Evolutionary conservation across 37 sponge, comb jelly and placozoan genomes (phyloP).

Genomic region (Spongia lamella): DNA sequence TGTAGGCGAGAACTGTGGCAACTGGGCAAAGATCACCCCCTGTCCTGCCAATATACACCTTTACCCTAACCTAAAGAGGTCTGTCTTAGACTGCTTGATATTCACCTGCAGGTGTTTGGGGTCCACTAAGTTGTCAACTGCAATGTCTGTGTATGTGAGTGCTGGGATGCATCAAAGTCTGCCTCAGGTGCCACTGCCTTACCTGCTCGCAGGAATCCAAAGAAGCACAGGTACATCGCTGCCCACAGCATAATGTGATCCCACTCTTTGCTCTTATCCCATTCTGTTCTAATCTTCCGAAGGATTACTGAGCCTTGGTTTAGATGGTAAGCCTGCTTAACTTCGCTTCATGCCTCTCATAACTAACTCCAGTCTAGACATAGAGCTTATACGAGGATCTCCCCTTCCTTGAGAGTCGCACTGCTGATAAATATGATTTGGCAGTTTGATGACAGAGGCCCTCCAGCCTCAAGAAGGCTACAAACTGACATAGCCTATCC

Average conservation of each 20-base stretch:
- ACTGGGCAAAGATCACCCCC: conserved; percentile 9
- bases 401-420: conserved; percentile 19
- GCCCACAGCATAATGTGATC: too few relatives aligned
- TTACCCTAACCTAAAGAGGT: conserved; percentile 16
- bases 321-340: conserved; percentile 10
- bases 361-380: not conserved
- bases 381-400: conserved; percentile 1
- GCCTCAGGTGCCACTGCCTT: not conserved
- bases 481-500: conserved; percentile 16
- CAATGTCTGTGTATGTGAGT: not conserved
- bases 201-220: conserved; percentile 8
- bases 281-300: too few relatives aligned
- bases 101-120: not conserved
- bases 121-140: not conserved
- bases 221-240: too few relatives aligned
- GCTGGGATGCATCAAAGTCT: not conserved
- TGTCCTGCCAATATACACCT: not conserved
- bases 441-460: conserved; percentile 13
- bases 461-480: conserved; percentile 17
- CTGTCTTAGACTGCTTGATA: conserved; percentile 19
- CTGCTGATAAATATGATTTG: conserved; percentile 27
- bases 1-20: conserved; percentile 3
- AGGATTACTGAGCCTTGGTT: too few relatives aligned
- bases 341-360: not conserved
- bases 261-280: too few relatives aligned